These are phyloP conservation scores for Congeria kusceri DNA, from an alignment of 2,888 invertebrate genomes.

Conservation along the genomic window DNA sequence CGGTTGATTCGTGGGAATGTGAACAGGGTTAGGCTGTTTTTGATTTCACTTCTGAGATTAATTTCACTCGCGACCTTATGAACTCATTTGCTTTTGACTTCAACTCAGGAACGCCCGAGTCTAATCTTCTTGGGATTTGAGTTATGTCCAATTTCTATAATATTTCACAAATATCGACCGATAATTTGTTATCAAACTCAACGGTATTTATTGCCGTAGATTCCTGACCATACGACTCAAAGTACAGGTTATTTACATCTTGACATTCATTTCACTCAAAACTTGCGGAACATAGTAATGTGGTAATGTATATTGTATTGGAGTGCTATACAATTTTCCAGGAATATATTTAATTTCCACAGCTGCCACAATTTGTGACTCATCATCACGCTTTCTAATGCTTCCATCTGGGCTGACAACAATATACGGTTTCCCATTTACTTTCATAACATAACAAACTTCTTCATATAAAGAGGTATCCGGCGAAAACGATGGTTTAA, in stretches of 20 bases:
- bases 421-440: neutral
- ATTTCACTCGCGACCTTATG: conserved; percentile 11
- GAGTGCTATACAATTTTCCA: conserved; percentile 25
- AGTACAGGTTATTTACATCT: conserved; percentile 11
- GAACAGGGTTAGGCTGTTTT: conserved; percentile 23
- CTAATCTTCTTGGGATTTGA: conserved; percentile 16
- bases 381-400: no score
- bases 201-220: conserved; percentile 27
- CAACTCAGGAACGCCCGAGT: neutral
- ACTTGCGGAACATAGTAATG: conserved; percentile 42
- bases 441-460: conserved; percentile 25
- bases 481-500: conserved; percentile 23
- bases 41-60: conserved; percentile 41
- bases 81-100: conserved; percentile 25
- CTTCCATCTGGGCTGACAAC: conserved; percentile 51
- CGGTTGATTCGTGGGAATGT: neutral
- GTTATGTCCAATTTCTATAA: conserved; percentile 14
- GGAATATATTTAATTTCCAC: conserved; percentile 55
- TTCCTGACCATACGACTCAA: conserved; percentile 34
- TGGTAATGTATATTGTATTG: conserved; percentile 36
- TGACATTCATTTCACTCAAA: conserved; percentile 40
- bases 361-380: conserved; percentile 8
- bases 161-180: conserved; percentile 16
- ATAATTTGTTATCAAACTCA: conserved; percentile 21
- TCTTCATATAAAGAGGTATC: conserved; percentile 11